phyloP scores from a whole-genome alignment of 1,140 invertebrate species.

The Lepidurus arcticus region DNA sequence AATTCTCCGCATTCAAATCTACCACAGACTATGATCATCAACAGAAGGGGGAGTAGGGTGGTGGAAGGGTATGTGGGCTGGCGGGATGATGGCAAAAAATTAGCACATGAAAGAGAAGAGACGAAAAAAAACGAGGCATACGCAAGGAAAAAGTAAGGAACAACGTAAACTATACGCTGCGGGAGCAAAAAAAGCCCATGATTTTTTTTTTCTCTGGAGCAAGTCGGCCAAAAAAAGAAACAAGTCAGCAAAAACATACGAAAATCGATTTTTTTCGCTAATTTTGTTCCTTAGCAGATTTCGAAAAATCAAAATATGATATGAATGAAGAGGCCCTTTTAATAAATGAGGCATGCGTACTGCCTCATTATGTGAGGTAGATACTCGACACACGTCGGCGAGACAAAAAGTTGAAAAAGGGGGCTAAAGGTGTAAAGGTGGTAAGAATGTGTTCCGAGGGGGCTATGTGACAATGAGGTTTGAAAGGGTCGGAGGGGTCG shows the following conservation, averaged over 20 bases:
- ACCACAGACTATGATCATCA: conserved; percentile 19
- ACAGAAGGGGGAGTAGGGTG: not conserved
- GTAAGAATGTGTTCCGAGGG: not conserved
- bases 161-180: not conserved
- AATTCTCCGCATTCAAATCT: conserved; percentile 8
- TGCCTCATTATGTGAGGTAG: conserved; percentile 5
- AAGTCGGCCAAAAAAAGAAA: not conserved
- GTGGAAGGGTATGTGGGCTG: not conserved
- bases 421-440: not conserved
- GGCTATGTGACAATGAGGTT: not conserved
- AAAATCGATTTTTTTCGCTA: not conserved
- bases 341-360: not conserved
- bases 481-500: not conserved
- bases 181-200: not conserved
- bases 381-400: conserved; percentile 20
- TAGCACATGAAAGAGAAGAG: not conserved
- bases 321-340: not conserved
- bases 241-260: not conserved
- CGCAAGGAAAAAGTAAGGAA: not conserved
- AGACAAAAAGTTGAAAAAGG: not conserved
- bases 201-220: not conserved
- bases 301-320: not conserved
- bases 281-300: not conserved
- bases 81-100: not conserved
- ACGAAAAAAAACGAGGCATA: not conserved